Evolutionary conservation across 2,888 invertebrate genomes (phyloP).

Genomic region (Drosophila parthenogenetica): DNA sequence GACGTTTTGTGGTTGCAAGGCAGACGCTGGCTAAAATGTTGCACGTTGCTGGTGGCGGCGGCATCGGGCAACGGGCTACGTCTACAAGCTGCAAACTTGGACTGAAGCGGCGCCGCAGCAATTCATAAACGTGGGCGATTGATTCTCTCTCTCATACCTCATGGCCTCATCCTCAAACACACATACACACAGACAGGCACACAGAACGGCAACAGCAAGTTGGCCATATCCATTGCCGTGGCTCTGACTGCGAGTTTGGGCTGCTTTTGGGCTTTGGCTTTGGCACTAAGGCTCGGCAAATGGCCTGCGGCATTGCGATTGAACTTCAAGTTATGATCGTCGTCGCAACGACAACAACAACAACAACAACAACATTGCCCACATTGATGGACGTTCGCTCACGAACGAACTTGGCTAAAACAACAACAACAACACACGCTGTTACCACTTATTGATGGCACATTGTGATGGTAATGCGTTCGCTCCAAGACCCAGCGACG

Average conservation of each 20-base stretch:
- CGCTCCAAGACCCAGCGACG: constrained; percentile 57
- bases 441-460: constrained; percentile 80
- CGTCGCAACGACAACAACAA: constrained; percentile 57
- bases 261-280: constrained; percentile 77
- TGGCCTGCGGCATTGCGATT: constrained; percentile 85
- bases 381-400: constrained; percentile 84
- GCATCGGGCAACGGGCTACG: constrained; percentile 37
- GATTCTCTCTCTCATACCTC: constrained; percentile 82
- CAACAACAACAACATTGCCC: constrained; percentile 54
- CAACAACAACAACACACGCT: constrained; percentile 74
- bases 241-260: constrained; percentile 40
- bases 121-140: constrained; percentile 84
- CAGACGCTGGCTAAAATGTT: constrained; percentile 79
- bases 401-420: constrained; percentile 75
- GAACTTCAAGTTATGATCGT: constrained; percentile 84
- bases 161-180: constrained; percentile 66
- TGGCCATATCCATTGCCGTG: constrained; percentile 12
- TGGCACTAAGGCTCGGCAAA: constrained; percentile 84
- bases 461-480: constrained; percentile 78
- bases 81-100: constrained; percentile 45
- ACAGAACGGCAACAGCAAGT: not conserved
- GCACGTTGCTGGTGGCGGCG: constrained; percentile 71
- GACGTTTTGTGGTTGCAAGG: constrained; percentile 80
- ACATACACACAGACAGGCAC: too few species aligned
- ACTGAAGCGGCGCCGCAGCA: constrained; percentile 78